Evolutionary conservation across 2,113 vertebrate species (phyloP), one percentile per base, ranked within the genome.

Genomic region (Ochotona curzoniae): DNA sequence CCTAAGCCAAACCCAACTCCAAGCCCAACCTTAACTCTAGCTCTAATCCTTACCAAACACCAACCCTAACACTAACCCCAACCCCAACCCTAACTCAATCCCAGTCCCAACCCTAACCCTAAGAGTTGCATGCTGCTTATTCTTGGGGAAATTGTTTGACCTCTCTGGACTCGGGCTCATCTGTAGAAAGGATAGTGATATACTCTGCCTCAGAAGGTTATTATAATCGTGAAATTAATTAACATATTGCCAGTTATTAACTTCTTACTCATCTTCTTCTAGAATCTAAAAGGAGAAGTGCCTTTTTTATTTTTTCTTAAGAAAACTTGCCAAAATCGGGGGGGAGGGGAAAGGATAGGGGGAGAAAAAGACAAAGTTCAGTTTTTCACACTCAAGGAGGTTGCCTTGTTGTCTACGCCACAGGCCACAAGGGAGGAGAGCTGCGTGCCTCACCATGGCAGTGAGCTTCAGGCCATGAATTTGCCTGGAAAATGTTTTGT

Each of bases 401-500:
- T 38, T 71, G 38, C 75, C 81, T 28, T 35, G 60, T 64, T 86
- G 60, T 81, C 83, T 78, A 38, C 14, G 49, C 82, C 9, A 4
- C 47, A 25, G 66, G 54, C 85, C 81, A 51, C 1, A 1, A 73
- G 70, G 63, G 32, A 64, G 38, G 44, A 44, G 30, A 81, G 84
- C 49, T 91, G 17, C 32, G 14, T 64, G 90, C 38, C 2, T 85
- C 85, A 49, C n/a, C 0, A 0, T 75, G 91, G 93, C 28, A 21
- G 61, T 86, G 79, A 95, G 75, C 87, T 61, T 9, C 32, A 21
- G 23, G 63, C 18, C 88, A 94, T 84, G 91, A 88, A 94, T 87
- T 82, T 11, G 7, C 30, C 73, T 92, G 95, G 83, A 64, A 97
- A 94, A 89, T 78, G 63, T 71, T 47, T 60, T 76, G 9, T 73